Base-by-base conservation (phyloP, 2,113 vertebrate genomes). In the Rana temporaria region DNA sequence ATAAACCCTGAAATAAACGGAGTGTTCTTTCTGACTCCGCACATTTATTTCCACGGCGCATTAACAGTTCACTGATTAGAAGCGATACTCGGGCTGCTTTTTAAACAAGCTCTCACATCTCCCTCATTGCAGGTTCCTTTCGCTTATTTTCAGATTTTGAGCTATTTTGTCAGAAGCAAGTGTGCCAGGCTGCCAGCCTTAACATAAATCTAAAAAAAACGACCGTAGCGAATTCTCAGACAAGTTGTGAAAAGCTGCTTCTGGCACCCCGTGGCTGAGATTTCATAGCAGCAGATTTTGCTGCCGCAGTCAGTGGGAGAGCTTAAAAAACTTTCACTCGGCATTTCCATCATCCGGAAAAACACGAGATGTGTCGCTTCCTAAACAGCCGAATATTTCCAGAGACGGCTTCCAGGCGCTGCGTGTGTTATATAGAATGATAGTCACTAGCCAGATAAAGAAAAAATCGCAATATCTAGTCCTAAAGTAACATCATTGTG, bases 221-320 rank as follows among this genome's bases (percentile, higher is more conserved):
- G 16, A 53, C 18, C 7, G 69, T 56, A 53, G 16, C 56, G 53
- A 55, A 59, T 74, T 15, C 20, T 6, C 30, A 59, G 19, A 59
- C 18, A 59, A 57, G 30, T 56, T 59, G 71, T 60, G 71, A 60
- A 71, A 60, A 60, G 71, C 71, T 22, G 30, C 14, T 38, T 19
- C 26, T 18, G 53, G 55, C 71, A 38, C 56, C 71, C 70, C 19
- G 71, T 60, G 1, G 56, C 56, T 74, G 11, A 20, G 55, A 38
- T 74, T 59, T 74, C 55, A 59, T 34, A 57, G 70, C 52, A 57
- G 70, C 26, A n/a, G 70, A 70, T 57, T 57, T n/a, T 57, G 70
- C 52, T 38, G 71, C 56, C 26, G 24, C 53, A 32, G 70, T 57
- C 53, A 32, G 70, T 30, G 30, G 48, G 26, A 16, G 30, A 74